Evolutionary conservation across 2,888 invertebrate genomes (phyloP).

Genomic region (Apomyelois bistriatella): DNA sequence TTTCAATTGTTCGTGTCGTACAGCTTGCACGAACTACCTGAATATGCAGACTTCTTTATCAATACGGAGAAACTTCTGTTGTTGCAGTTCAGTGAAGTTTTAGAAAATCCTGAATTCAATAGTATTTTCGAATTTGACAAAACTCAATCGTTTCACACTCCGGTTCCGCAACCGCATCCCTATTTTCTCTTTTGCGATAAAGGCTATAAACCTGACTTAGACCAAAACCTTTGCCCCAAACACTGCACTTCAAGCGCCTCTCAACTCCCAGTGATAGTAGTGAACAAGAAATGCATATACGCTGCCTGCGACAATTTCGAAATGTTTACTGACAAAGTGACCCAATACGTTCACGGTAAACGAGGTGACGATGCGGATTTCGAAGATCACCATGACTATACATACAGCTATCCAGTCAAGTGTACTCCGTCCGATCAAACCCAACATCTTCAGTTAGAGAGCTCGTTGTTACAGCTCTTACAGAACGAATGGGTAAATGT

Average conservation of each 20-base stretch:
- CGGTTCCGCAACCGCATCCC: slow-evolving; percentile 49
- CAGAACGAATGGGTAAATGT: slow-evolving; percentile 53
- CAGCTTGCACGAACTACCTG: slow-evolving; percentile 55
- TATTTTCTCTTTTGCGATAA: slow-evolving; percentile 60
- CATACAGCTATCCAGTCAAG: slow-evolving; percentile 46
- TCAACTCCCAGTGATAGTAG: slow-evolving; percentile 56
- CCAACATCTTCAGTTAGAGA: slow-evolving; percentile 49
- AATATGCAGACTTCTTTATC: slow-evolving; percentile 65
- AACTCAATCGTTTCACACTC: slow-evolving; percentile 33
- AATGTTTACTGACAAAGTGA: slow-evolving; percentile 49
- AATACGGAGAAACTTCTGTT: slow-evolving; percentile 68
- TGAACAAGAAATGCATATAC: slow-evolving; percentile 62
- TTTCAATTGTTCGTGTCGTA: slow-evolving; percentile 64
- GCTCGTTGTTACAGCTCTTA: slow-evolving; percentile 59
- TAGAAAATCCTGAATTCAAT: slow-evolving; percentile 46
- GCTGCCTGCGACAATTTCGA: slow-evolving; percentile 63
- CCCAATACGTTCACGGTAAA: slow-evolving; percentile 43
- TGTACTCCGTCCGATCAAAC: slow-evolving; percentile 41
- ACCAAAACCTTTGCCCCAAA: slow-evolving; percentile 52
- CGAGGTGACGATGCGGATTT: slow-evolving; percentile 46
- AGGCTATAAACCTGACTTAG: slow-evolving; percentile 43
- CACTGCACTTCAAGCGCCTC: slow-evolving; percentile 53
- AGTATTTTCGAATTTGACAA: slow-evolving; percentile 51
- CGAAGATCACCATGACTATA: slow-evolving; percentile 46
- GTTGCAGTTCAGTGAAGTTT: slow-evolving; percentile 51